A percentile compares a stretch with the other conserved stretches of the same genome.
Evolutionary conservation across 2,888 invertebrate species (phyloP).

Genomic region (Salticus scenicus): DNA sequence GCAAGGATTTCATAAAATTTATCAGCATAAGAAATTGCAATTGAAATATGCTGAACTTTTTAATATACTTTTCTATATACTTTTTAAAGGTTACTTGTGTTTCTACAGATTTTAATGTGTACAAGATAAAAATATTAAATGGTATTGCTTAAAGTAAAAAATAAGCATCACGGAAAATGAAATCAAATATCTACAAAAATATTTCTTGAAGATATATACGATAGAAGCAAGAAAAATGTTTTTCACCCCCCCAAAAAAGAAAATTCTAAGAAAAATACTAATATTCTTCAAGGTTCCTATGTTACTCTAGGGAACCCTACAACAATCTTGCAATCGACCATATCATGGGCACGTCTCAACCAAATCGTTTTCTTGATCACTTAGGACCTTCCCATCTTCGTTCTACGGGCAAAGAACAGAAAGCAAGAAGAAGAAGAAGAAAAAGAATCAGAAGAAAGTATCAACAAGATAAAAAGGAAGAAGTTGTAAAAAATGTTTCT

Average conservation of each 20-base stretch:
- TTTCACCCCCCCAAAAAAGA: background rate
- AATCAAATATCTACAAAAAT: too few species aligned
- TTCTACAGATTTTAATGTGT: too few species aligned
- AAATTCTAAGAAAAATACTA: background rate
- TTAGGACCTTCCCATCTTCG: background rate
- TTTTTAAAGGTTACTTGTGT: too few species aligned
- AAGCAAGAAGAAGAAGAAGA: background rate
- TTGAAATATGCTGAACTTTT: too few species aligned
- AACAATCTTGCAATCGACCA: constrained; percentile 9
- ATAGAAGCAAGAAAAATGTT: background rate
- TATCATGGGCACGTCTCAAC: constrained; percentile 11
- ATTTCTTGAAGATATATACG: background rate
- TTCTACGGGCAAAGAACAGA: background rate
- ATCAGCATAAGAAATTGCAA: too few species aligned
- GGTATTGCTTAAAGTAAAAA: too few species aligned
- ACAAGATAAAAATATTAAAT: too few species aligned
- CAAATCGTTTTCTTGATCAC: constrained; percentile 9
- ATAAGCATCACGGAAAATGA: too few species aligned
- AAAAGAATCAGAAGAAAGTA: background rate
- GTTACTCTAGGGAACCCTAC: background rate
- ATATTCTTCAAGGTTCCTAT: background rate
- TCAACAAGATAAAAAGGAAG: constrained; percentile 4
- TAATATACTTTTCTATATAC: too few species aligned
- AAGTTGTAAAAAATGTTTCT: background rate
- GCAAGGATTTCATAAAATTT: too few species aligned